Conservation (phyloP, 2,113 vertebrate species). For the Catharus minimus region DNA sequence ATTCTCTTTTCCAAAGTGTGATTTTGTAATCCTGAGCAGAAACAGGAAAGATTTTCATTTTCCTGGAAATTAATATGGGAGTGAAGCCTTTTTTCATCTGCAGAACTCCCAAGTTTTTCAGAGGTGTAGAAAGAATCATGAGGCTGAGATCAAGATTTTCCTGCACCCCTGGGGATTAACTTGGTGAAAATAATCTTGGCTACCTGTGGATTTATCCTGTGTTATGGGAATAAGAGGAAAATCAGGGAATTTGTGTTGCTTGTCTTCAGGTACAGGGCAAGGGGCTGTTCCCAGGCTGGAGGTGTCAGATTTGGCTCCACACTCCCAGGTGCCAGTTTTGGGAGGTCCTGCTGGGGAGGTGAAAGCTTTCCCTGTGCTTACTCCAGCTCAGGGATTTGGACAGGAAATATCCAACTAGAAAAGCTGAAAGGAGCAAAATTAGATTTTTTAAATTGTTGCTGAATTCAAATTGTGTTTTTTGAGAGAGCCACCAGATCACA, state of each 20-base stretch:
- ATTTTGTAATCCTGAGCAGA: neutral
- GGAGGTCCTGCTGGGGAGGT: neutral
- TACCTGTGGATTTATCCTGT: neutral
- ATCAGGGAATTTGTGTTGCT: neutral
- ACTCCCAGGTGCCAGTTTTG: neutral
- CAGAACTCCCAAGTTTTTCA: neutral
- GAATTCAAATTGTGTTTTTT: neutral
- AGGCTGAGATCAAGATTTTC: neutral
- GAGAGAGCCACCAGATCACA: neutral
- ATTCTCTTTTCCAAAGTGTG: neutral
- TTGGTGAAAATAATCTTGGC: neutral
- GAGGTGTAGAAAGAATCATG: neutral
- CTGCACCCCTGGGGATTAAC: neutral
- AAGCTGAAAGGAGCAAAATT: neutral
- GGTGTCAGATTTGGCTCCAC: neutral
- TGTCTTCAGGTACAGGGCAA: neutral
- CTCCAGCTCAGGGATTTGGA: neutral
- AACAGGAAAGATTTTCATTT: constrained; percentile 6
- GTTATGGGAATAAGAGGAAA: neutral
- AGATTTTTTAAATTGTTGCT: neutral
- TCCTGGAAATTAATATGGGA: neutral
- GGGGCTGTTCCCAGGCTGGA: neutral
- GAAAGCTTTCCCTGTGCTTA: neutral
- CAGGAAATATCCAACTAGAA: neutral
- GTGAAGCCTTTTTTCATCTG: neutral